Evolutionary conservation across 2,797 vertebrate genomes (phyloP), one percentile per base, ranked within the genome.

Genomic region (Gallirallus australis): DNA sequence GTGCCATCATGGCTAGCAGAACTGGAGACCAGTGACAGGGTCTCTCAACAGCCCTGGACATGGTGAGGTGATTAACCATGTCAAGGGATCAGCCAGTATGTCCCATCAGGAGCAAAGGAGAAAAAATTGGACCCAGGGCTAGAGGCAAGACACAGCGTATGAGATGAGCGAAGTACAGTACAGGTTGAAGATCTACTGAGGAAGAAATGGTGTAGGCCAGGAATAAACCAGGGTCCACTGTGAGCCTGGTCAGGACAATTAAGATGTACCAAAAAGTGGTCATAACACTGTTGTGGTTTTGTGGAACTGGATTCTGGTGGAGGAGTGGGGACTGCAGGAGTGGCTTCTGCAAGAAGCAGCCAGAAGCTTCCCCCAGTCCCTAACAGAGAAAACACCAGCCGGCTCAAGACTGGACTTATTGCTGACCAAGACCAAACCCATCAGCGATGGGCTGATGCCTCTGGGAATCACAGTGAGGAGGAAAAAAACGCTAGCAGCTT

Each of bases 181-280:
- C 5, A 15, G 4, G 18, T 63, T 24, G 30, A n/a, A 57, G 28
- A 19, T 20, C 12, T 77, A 15, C 19, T 1, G 3, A 30, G 25
- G 28, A 81, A 63, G 15, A 77, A 72, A 1, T 1, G 5, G 9
- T 81, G 47, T 30, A 60, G 5, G 3, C 14, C 15, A 16, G 3
- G 6, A 4, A 2, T 63, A 40, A 15, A 5, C 0, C 0, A 6
- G 7, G 1, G 4, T 23, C 1, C 1, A 4, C 15, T 65, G 56
- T 5, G 15, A 78, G 1, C 11, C 5, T 30, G 6, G 9, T 54
- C 27, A 42, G 25, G 39, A 57, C 5, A 88, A 59, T 48, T 60
- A 89, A 63, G 5, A 7, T 37, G 11, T 33, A 53, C 11, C 2
- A 35, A 72, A 71, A 53, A 47, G 5, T 2, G 1, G 6, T 31